Evolutionary conservation across 2,888 invertebrate species (phyloP).

Genomic region (Dexiosoma caninum): DNA sequence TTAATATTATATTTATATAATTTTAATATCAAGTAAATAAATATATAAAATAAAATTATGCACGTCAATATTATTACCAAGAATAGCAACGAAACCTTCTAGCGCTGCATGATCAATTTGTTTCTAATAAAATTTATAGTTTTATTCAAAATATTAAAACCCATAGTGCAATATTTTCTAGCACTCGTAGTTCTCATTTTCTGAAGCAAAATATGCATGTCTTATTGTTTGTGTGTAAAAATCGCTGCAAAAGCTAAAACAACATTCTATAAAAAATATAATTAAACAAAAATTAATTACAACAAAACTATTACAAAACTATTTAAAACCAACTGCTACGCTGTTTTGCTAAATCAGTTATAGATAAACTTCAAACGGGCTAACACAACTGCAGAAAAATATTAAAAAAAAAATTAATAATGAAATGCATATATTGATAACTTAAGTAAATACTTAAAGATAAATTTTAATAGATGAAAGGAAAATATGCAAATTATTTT

Average conservation of each 20-base stretch:
- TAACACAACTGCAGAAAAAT: conserved; percentile 8
- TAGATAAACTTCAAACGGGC: background rate
- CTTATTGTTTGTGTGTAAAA: background rate
- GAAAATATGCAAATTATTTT: background rate
- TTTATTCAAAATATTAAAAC: fast-evolving
- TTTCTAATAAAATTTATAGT: no score
- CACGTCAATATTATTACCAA: no score
- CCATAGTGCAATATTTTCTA: background rate
- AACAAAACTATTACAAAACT: background rate
- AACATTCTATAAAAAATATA: conserved; percentile 16
- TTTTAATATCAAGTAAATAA: no score
- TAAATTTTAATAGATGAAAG: background rate
- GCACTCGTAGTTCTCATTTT: background rate
- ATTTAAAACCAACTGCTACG: conserved; percentile 34
- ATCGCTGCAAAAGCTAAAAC: conserved; percentile 13
- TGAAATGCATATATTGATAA: background rate
- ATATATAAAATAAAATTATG: no score
- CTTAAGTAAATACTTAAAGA: background rate
- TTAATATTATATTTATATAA: no score
- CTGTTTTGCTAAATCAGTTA: conserved; percentile 19
- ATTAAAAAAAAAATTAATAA: background rate
- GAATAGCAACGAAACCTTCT: no score
- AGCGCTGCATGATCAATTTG: no score
- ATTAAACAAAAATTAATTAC: conserved; percentile 6
- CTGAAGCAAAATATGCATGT: background rate